phyloP scores from a whole-genome alignment of 2,797 vertebrate genomes.

The Trichosurus vulpecula region DNA sequence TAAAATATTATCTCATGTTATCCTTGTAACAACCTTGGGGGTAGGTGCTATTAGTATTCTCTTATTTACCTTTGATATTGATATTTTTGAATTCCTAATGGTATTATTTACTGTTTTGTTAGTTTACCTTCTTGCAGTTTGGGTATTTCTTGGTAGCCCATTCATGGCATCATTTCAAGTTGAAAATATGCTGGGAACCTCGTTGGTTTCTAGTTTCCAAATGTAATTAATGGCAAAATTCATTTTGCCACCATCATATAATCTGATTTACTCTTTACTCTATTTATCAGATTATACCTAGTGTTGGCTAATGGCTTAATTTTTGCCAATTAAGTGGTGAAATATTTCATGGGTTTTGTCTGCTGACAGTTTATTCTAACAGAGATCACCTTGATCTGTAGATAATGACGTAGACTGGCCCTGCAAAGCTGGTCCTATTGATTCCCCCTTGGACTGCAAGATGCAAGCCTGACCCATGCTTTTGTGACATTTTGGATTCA shows the following conservation, averaged over 20 bases:
- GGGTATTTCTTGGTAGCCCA: not conserved
- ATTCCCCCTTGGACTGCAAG: not conserved
- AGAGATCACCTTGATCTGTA: not conserved
- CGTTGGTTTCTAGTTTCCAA: conserved; percentile 41
- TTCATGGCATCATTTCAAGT: not conserved
- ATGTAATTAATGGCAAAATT: not conserved
- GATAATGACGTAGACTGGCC: not conserved
- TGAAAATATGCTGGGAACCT: not conserved
- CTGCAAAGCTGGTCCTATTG: not conserved
- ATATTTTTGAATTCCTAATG: conserved; percentile 26
- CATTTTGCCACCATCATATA: not conserved
- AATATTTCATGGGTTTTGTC: not conserved
- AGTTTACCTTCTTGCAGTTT: conserved; percentile 19
- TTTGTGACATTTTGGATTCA: not conserved
- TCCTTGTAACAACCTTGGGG: not conserved
- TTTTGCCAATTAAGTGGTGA: conserved; percentile 8
- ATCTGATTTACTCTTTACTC: not conserved
- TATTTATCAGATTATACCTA: not conserved
- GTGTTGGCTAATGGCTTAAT: not conserved
- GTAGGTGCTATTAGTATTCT: too few species aligned
- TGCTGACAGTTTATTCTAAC: not conserved
- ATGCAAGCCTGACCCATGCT: not conserved
- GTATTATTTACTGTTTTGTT: conserved; percentile 33
- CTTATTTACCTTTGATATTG: not conserved
- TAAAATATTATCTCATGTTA: not conserved